Evolutionary conservation across 2,113 vertebrate species (phyloP).

Genomic region (Sinocyclocheilus rhinocerous): DNA sequence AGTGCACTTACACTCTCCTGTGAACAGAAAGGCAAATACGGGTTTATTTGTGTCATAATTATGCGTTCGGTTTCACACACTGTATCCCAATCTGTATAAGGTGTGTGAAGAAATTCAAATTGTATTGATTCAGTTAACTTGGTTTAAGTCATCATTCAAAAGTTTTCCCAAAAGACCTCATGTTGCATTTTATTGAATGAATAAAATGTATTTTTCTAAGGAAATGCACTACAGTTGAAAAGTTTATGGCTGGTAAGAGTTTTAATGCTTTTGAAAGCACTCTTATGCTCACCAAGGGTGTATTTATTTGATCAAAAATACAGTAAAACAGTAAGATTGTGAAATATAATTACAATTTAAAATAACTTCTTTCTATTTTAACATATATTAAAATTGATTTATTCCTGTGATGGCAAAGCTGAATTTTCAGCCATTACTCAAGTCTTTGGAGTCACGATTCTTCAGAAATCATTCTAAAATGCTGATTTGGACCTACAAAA

Average conservation of each 20-base stretch:
- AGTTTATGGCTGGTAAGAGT: too few species aligned
- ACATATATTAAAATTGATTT: neutral
- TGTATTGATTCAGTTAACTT: neutral
- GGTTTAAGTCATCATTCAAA: neutral
- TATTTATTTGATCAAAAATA: too few species aligned
- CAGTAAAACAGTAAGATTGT: neutral
- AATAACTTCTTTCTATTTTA: neutral
- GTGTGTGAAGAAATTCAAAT: neutral
- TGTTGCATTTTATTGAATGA: neutral
- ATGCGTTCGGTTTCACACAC: neutral
- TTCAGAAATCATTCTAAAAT: too few species aligned
- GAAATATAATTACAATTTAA: neutral
- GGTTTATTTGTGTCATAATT: neutral
- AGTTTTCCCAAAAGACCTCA: neutral
- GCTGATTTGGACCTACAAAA: too few species aligned
- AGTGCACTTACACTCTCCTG: slow-evolving; percentile 75
- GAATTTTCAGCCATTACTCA: too few species aligned
- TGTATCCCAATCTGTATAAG: neutral
- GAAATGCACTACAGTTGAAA: neutral
- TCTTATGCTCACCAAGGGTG: too few species aligned
- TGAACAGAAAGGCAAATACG: neutral
- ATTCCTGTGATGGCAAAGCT: neutral
- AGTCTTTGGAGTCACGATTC: too few species aligned
- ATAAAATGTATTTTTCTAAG: neutral
- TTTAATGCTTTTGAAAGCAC: too few species aligned